Evolutionary conservation across 2,113 vertebrate genomes (phyloP).

Genomic region (Prolemur simus): DNA sequence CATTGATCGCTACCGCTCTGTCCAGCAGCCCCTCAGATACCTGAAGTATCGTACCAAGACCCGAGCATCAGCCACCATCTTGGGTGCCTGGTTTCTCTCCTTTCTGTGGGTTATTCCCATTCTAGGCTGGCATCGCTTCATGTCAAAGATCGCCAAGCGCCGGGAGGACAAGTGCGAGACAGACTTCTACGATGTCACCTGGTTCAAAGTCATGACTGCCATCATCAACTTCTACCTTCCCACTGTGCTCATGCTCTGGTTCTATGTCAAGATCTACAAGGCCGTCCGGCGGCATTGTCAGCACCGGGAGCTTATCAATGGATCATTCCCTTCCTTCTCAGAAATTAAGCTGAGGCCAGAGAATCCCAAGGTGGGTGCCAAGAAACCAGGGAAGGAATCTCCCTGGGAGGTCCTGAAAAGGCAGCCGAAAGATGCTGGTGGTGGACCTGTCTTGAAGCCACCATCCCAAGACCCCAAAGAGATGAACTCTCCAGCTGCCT

Average conservation of each 20-base stretch:
- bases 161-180: slow-evolving; percentile 89
- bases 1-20: slow-evolving; percentile 94
- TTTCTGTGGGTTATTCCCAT: slow-evolving; percentile 94
- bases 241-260: slow-evolving; percentile 94
- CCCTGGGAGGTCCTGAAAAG: slow-evolving; percentile 55
- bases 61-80: slow-evolving; percentile 89
- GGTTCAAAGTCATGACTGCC: slow-evolving; percentile 95
- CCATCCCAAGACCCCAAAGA: neutral
- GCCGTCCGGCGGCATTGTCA: slow-evolving; percentile 89
- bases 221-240: slow-evolving; percentile 96
- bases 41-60: slow-evolving; percentile 93
- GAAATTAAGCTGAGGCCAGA: neutral
- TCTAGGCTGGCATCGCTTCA: slow-evolving; percentile 88
- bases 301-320: slow-evolving; percentile 86
- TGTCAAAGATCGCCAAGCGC: slow-evolving; percentile 4
- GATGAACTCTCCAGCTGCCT: neutral
- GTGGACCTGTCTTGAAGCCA: neutral
- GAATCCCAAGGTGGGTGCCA: slow-evolving; percentile 38
- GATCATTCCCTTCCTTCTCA: slow-evolving; percentile 68
- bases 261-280: slow-evolving; percentile 93
- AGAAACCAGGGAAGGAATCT: slow-evolving; percentile 59
- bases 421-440: neutral
- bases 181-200: slow-evolving; percentile 92
- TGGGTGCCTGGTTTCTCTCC: slow-evolving; percentile 92
- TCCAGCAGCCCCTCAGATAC: slow-evolving; percentile 92